A percentile compares a stretch with the other conserved stretches of the same genome.
Evolutionary conservation across 2,888 invertebrate genomes (phyloP).

Genomic region (Anodontia alba): DNA sequence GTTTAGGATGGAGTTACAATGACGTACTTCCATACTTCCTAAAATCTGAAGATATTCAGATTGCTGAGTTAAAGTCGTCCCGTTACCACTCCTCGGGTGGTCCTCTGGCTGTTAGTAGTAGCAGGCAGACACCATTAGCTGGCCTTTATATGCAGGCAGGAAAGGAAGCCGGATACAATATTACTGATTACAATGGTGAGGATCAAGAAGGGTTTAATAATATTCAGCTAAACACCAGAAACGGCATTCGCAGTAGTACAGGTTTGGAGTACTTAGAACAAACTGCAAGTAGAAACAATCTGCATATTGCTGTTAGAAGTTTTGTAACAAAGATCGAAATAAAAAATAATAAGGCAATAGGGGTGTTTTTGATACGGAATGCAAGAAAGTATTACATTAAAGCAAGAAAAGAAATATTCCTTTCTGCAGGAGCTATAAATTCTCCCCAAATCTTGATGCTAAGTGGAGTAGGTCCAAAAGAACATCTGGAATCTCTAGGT

Average conservation of each 20-base stretch:
- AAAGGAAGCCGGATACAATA: conserved; percentile 24
- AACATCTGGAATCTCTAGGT: conserved; percentile 78
- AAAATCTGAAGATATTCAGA: conserved; percentile 20
- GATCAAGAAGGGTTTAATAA: conserved; percentile 24
- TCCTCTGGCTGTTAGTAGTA: conserved; percentile 23
- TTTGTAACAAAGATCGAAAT: conserved; percentile 69
- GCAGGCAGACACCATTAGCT: conserved; percentile 2
- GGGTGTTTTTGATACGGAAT: conserved; percentile 68
- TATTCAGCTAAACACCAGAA: neutral
- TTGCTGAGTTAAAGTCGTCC: conserved; percentile 1
- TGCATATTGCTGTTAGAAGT: conserved; percentile 33
- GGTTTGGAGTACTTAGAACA: conserved; percentile 14
- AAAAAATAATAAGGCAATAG: conserved; percentile 66
- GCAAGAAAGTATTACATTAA: conserved; percentile 56
- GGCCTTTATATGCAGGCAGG: conserved; percentile 26
- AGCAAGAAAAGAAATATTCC: conserved; percentile 73
- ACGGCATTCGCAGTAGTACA: conserved; percentile 26
- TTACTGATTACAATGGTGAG: conserved; percentile 27
- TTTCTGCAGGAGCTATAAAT: conserved; percentile 82
- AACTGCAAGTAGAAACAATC: conserved; percentile 6
- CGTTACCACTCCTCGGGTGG: conserved; percentile 22
- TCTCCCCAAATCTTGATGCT: conserved; percentile 83
- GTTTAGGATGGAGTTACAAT: conserved; percentile 39
- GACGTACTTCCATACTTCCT: conserved; percentile 25
- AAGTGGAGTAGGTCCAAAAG: conserved; percentile 82